phyloP scores from a whole-genome alignment of 2,888 invertebrate species.

The Imbricaverruca yamaguchii region DNA sequence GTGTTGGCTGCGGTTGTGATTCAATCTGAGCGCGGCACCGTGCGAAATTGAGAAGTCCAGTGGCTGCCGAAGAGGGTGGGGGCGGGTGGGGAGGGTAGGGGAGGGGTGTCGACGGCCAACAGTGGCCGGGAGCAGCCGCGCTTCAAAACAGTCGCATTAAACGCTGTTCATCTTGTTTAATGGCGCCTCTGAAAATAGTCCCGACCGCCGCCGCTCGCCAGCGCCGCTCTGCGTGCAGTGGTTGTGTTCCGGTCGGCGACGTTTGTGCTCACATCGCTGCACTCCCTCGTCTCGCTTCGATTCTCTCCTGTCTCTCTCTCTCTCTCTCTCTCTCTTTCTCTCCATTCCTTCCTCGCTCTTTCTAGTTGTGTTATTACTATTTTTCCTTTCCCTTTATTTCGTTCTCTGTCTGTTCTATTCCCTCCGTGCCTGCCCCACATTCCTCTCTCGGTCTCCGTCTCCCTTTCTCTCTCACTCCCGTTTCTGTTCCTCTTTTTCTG shows the following conservation, averaged over 20 bases:
- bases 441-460: too few species aligned
- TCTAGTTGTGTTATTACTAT: too few species aligned
- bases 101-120: not conserved
- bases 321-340: too few species aligned
- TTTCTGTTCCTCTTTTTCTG: too few species aligned
- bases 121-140: not conserved
- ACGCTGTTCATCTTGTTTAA: slow-evolving; percentile 16
- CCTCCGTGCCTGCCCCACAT: too few species aligned
- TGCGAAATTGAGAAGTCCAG: not conserved
- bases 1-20: not conserved
- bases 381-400: too few species aligned
- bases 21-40: not conserved
- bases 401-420: too few species aligned
- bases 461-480: too few species aligned
- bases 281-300: not conserved
- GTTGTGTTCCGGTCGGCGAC: not conserved
- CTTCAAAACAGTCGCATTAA: slow-evolving; percentile 18
- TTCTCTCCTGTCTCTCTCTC: too few species aligned
- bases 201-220: not conserved
- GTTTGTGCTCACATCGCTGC: not conserved
- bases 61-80: too few species aligned
- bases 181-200: not conserved
- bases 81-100: not conserved
- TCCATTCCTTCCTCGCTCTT: too few species aligned
- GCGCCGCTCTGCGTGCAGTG: not conserved